Conservation (phyloP, 2,113 vertebrate species). For the Dicrurus megarhynchus region DNA sequence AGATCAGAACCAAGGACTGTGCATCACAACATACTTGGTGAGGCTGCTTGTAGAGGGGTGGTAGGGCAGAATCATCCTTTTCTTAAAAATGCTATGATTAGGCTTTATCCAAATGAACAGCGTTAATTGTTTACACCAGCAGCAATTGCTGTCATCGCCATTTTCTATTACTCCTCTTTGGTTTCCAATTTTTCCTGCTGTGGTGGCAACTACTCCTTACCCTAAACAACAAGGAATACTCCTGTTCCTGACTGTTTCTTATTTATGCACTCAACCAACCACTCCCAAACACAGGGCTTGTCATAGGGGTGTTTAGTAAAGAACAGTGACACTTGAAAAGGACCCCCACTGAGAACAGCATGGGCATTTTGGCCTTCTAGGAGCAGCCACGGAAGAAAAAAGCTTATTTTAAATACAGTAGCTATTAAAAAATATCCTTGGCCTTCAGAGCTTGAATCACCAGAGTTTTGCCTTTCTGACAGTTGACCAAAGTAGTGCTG, state of each 20-base stretch:
- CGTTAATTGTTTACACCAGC: neutral
- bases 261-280: neutral
- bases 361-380: neutral
- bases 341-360: rapidly evolving
- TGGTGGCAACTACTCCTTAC: neutral
- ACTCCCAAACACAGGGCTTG: neutral
- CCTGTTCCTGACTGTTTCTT: neutral
- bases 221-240: neutral
- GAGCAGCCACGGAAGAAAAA: neutral
- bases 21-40: neutral
- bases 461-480: neutral
- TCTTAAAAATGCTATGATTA: neutral
- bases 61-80: neutral
- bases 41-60: neutral
- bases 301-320: neutral
- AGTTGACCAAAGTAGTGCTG: neutral
- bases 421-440: neutral
- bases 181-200: neutral
- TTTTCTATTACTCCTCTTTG: neutral
- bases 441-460: neutral
- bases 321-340: neutral
- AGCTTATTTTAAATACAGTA: neutral
- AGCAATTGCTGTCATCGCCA: neutral
- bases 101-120: neutral
- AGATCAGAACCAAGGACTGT: neutral